Conservation (phyloP, 2,888 invertebrate genomes). For the Heteropelma amictum region DNA sequence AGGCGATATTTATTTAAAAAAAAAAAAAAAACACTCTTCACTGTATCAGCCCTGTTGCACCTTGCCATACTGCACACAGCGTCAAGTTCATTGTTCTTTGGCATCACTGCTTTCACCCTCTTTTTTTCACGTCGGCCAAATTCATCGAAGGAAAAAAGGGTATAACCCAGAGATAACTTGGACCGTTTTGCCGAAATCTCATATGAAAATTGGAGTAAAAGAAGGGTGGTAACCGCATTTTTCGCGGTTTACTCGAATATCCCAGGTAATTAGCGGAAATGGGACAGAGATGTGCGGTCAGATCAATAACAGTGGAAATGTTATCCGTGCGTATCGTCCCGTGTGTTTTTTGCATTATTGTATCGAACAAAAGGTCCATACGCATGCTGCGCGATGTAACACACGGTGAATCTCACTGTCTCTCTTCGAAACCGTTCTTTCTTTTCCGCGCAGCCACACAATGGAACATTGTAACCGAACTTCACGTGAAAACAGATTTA, state of each 20-base stretch:
- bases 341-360: too few species aligned
- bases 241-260: not conserved
- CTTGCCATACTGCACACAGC: slow-evolving; percentile 55
- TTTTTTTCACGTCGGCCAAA: not conserved
- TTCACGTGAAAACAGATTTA: slow-evolving; percentile 68
- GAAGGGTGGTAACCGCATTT: not conserved
- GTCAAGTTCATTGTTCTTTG: slow-evolving; percentile 55
- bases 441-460: slow-evolving; percentile 43
- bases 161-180: not conserved
- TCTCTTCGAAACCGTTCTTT: not conserved
- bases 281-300: not conserved
- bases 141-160: slow-evolving; percentile 11
- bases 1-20: too few species aligned
- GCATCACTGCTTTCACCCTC: slow-evolving; percentile 1
- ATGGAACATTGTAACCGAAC: slow-evolving; percentile 63
- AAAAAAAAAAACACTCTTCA: slow-evolving; percentile 33
- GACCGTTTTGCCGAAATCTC: not conserved
- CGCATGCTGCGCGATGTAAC: slow-evolving; percentile 18
- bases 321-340: slow-evolving; percentile 45
- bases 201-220: too few species aligned
- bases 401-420: slow-evolving; percentile 12
- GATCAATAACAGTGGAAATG: too few species aligned
- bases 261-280: slow-evolving; percentile 47
- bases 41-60: slow-evolving; percentile 52
- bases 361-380: slow-evolving; percentile 42